Base-by-base conservation (phyloP, 92 coral and sea anemone species). In the Chrysogorgia sp. region DNA sequence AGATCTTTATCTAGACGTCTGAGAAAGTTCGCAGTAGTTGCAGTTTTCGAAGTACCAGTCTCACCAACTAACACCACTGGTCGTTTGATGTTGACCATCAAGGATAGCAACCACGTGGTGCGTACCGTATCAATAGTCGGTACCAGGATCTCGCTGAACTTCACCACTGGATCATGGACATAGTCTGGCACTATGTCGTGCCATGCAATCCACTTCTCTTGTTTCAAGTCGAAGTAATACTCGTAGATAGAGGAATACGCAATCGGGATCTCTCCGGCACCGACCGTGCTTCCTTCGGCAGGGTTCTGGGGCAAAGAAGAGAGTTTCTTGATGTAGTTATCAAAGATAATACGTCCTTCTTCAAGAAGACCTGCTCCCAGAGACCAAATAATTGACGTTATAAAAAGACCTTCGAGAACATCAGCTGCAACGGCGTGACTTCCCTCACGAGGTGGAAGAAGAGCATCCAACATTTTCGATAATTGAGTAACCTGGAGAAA, bases 111-210 rank as follows among this genome's bases (percentile, higher is more conserved):
- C 98, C 98, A 94, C 86, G 93, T 89, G 74, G 98, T 94, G 57
- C 98, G 96, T n/a, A 94, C 90, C 29, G 98, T 94, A 81, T 94
- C 98, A 31, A 94, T 90, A 48, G 98, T 94, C 10, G 98, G 98
- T 9, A 94, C 98, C 83, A 94, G 91, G 88, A 94, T 89, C 92
- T 94, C 98, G 20, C 91, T 89, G 92, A 87, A 94, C 88, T 94
- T 94, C 67, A 63, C 83, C 74, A 89, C 92, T 32, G 98, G 97
- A 79, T 94, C 90, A 76, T 94, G 98, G 53, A 86, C 71, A 67
- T 94, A 94, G 55, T 91, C 90, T 55, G 98, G 98, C 29, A 94
- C 96, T 22, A 94, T 81, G 62, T 94, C 98, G 21, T 89, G 75
- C 98, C 98, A 94, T 20, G 98, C 92, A 8, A 94, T 85, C 98